Percentiles rank a stretch among this genome's conserved stretches.
Evolutionary conservation across 2,888 invertebrate genomes (phyloP).

Genomic region (Melanchra persicariae): DNA sequence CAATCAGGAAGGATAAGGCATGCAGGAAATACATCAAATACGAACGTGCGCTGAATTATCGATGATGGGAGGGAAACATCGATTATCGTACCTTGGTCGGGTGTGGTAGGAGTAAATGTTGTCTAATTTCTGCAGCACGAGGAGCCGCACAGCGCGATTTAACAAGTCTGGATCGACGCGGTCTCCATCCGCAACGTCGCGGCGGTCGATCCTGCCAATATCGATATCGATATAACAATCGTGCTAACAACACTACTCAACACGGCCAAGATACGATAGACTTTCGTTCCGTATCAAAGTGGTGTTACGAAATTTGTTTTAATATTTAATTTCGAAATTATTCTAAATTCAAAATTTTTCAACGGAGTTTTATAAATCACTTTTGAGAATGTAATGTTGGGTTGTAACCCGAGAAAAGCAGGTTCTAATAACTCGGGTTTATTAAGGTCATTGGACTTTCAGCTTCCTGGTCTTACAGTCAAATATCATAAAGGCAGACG

Average conservation of each 20-base stretch:
- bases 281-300: constrained; percentile 56
- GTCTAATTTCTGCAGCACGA: constrained; percentile 91
- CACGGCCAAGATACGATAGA: constrained; percentile 83
- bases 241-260: constrained; percentile 78
- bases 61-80: constrained; percentile 79
- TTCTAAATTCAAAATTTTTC: too few species aligned
- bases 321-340: constrained; percentile 11
- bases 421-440: not conserved
- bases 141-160: constrained; percentile 90
- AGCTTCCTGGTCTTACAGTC: not conserved
- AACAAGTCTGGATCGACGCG: constrained; percentile 88
- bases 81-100: constrained; percentile 91
- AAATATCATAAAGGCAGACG: not conserved
- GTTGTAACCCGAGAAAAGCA: not conserved
- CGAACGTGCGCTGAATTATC: constrained; percentile 72
- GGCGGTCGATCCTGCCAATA: constrained; percentile 90
- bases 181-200: constrained; percentile 85
- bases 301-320: constrained; percentile 28
- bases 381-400: not conserved
- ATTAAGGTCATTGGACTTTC: not conserved
- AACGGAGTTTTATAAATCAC: not conserved
- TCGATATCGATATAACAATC: constrained; percentile 84
- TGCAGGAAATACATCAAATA: constrained; percentile 75
- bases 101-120: constrained; percentile 91
- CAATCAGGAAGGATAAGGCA: constrained; percentile 63